Conservation (phyloP, 2,888 invertebrate genomes). For the Aleiodes alternator region DNA sequence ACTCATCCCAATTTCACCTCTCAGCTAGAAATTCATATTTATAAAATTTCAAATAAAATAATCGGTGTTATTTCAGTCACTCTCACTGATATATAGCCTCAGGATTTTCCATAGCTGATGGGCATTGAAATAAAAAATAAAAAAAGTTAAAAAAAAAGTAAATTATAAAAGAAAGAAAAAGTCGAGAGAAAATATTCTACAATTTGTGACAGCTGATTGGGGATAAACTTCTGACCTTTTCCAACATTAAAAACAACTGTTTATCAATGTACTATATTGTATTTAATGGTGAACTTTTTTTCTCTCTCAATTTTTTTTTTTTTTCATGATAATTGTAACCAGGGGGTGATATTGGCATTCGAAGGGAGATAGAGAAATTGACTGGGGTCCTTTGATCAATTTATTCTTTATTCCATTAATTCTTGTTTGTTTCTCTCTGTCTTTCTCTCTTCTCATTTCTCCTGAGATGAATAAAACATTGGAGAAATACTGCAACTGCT, state of each 20-base stretch:
- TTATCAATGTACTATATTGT: slow-evolving; percentile 24
- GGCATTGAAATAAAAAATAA: slow-evolving; percentile 35
- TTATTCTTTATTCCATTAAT: slow-evolving; percentile 15
- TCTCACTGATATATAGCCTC: slow-evolving; percentile 3
- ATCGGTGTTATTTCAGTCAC: slow-evolving; percentile 4
- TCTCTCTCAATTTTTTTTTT: slow-evolving; percentile 62
- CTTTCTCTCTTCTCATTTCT: slow-evolving; percentile 4
- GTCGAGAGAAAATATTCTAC: slow-evolving; percentile 55
- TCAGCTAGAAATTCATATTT: too few species aligned
- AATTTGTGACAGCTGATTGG: slow-evolving; percentile 64
- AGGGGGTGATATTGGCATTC: slow-evolving; percentile 70
- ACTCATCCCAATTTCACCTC: too few species aligned
- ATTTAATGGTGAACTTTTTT: slow-evolving; percentile 61
- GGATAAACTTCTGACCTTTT: slow-evolving; percentile 38
- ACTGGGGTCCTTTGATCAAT: slow-evolving; percentile 35
- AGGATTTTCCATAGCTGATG: slow-evolving; percentile 40
- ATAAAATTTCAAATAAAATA: neutral
- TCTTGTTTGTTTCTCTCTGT: neutral
- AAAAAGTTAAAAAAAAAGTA: slow-evolving; percentile 34
- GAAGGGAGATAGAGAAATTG: slow-evolving; percentile 41
- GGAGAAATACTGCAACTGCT: slow-evolving; percentile 22
- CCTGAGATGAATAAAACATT: neutral
- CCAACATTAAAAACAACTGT: slow-evolving; percentile 42
- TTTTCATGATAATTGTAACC: slow-evolving; percentile 67
- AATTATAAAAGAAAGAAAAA: slow-evolving; percentile 44